A percentile compares a stretch with the other conserved stretches of the same genome.
Conservation (phyloP, 2,888 invertebrate genomes). For the Choristoneura rosaceana region DNA sequence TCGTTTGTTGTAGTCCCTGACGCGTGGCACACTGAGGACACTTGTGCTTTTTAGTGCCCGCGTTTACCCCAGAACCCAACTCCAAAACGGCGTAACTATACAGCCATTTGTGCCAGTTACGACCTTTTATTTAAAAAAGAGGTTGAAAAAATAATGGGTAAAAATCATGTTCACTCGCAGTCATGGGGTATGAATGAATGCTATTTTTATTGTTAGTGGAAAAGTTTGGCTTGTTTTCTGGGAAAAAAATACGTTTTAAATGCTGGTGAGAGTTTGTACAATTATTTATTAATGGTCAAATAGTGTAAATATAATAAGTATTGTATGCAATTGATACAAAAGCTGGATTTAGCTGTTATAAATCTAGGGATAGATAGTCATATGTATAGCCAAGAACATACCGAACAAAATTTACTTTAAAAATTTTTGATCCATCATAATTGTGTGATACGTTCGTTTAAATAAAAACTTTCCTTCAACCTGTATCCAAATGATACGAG, state of each 20-base stretch:
- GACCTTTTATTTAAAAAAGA: constrained; percentile 50
- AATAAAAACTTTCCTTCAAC: too few relatives aligned
- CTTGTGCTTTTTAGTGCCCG: constrained; percentile 83
- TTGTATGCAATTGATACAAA: neutral
- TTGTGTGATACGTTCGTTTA: too few relatives aligned
- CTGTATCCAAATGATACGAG: too few relatives aligned
- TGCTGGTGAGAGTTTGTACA: neutral
- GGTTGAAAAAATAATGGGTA: constrained; percentile 63
- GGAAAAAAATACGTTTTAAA: neutral
- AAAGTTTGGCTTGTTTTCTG: constrained; percentile 30
- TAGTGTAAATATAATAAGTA: neutral
- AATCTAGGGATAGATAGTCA: neutral
- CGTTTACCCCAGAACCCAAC: constrained; percentile 71
- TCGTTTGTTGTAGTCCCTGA: constrained; percentile 81
- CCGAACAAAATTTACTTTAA: too few relatives aligned
- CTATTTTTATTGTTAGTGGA: constrained; percentile 47
- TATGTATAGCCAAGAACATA: neutral
- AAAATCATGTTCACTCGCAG: constrained; percentile 57
- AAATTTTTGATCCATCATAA: too few relatives aligned
- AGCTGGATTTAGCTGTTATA: neutral
- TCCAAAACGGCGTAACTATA: constrained; percentile 12
- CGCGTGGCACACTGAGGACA: constrained; percentile 79
- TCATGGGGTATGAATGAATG: constrained; percentile 54
- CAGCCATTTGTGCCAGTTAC: constrained; percentile 3
- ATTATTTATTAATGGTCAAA: neutral